Base-by-base conservation (phyloP, 2,797 vertebrate species). In the Tangara arthus region DNA sequence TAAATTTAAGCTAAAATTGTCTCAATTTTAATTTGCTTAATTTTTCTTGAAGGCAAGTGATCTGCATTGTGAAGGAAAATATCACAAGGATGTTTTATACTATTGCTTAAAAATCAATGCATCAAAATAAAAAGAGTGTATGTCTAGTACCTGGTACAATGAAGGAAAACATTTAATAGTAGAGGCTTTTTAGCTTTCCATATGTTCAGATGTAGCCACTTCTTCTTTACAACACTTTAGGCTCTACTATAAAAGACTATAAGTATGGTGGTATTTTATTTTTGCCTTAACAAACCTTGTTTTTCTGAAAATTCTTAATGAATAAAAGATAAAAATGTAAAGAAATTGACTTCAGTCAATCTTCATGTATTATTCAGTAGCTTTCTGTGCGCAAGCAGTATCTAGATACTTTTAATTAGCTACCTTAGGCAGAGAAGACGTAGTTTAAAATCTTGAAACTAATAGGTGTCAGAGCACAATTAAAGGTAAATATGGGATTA, bases 361-460 rank as follows among this genome's bases (percentile, higher is more conserved):
- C 84, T 95, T 97, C 92, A 97, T 97, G 96, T 91, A 97, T 97
- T 97, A 97, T 97, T 97, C 96, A 98, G 42, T 50, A 61, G 41
- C 89, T 41, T 92, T 95, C 68, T 92, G 12, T 89, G 32, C 0
- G 3, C 35, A 34, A 63, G 47, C 77, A 72, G 76, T 90, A 87
- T 65, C 88, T 90, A 93, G 83, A 88, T 94, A 77, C 42, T 77
- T 85, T 78, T 98, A 97, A 98, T 97, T 97, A 97, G 79, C 82
- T 97, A 95, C 73, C 66, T 96, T 94, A 69, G 87, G 86, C 81
- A 94, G 91, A 94, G 88, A 94, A 95, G 21, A 34, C 77, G 69
- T 95, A 47, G 50, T 92, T 97, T 95, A 94, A 39, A 94, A 87
- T 92, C 47, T 49, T 79, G 82, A 95, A 96, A 96, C 89, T 91